Percentiles rank a stretch among this genome's conserved stretches.
Evolutionary conservation across 2,888 invertebrate genomes (phyloP).

Genomic region (Epirrita christyi): DNA sequence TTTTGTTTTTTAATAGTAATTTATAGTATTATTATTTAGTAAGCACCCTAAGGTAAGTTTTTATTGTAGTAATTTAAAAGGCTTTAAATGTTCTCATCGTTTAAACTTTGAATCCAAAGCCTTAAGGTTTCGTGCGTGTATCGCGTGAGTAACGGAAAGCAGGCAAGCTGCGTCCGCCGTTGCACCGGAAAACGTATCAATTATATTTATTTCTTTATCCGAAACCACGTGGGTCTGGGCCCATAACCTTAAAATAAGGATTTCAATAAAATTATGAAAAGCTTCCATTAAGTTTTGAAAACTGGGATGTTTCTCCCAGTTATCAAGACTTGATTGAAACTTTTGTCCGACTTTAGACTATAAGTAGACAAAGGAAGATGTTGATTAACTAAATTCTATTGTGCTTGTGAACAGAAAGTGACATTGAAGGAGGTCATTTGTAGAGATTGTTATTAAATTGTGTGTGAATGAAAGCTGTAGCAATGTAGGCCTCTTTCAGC

Average conservation of each 20-base stretch:
- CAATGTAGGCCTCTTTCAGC: background rate
- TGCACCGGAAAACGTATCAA: slow-evolving; percentile 53
- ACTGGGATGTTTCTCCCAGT: too few species aligned
- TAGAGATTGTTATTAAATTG: background rate
- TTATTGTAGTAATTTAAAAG: too few species aligned
- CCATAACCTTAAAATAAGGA: slow-evolving; percentile 12
- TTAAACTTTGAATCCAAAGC: slow-evolving; percentile 1
- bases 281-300: background rate
- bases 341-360: too few species aligned
- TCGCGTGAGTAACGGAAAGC: slow-evolving; percentile 57
- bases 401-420: background rate
- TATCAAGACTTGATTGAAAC: too few species aligned
- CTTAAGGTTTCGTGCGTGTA: slow-evolving; percentile 20
- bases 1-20: slow-evolving; percentile 6
- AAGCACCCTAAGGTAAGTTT: too few species aligned
- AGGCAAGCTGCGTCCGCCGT: slow-evolving; percentile 67
- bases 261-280: background rate
- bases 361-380: slow-evolving; percentile 19
- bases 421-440: background rate
- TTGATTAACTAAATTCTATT: background rate
- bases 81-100: background rate
- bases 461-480: background rate
- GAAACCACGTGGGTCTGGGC: slow-evolving; percentile 18
- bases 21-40: too few species aligned
- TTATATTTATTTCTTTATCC: slow-evolving; percentile 45